Base-by-base conservation (phyloP, 2,797 vertebrate species). In the Phyllotis vaccarum region DNA sequence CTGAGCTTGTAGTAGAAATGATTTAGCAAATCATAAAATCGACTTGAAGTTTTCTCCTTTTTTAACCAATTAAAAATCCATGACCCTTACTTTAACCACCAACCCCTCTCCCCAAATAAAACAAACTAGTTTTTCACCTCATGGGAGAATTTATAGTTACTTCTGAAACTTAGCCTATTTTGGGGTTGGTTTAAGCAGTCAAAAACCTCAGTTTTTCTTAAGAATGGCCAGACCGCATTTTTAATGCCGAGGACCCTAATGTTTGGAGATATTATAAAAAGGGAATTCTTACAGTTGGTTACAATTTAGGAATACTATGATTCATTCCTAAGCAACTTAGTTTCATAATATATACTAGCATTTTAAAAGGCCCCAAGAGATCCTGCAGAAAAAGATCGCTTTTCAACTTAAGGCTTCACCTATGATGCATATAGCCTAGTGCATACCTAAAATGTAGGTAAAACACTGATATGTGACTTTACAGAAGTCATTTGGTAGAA, bases 321-420 rank as follows among this genome's bases (percentile, higher is more conserved):
- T 93, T 97, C 92, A 95, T 92, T 94, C 40, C 31, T 94, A 83
- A 93, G 81, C 66, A 82, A 97, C 90, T 95, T 93, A 43, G 56
- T 95, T 88, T 92, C 54, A 66, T n/a, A 54, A 37, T n/a, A 10
- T 60, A 4, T 27, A 60, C 75, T 85, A 79, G 22, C 13, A 74
- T 94, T 76, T 56, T 72, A 56, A 92, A 93, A 92, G 49, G 43
- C 31, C 60, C 78, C 78, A 62, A 90, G 43, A 93, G 62, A 76
- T 88, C 43, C 75, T 88, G 21, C 43, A 81, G 49, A 70, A 90
- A 81, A 88, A 79, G 74, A 34, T 40, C 43, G 60, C 40, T 90
- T 93, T 88, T 86, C 89, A 83, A 62, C 31, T 7, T 74, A 81
- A 66, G 62, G 21, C 52, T 89, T 95, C 6, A 72, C 52, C 46